These are phyloP conservation scores for Sciaenops ocellatus DNA, from an alignment of 2,797 vertebrate genomes.

Conservation along the genomic window DNA sequence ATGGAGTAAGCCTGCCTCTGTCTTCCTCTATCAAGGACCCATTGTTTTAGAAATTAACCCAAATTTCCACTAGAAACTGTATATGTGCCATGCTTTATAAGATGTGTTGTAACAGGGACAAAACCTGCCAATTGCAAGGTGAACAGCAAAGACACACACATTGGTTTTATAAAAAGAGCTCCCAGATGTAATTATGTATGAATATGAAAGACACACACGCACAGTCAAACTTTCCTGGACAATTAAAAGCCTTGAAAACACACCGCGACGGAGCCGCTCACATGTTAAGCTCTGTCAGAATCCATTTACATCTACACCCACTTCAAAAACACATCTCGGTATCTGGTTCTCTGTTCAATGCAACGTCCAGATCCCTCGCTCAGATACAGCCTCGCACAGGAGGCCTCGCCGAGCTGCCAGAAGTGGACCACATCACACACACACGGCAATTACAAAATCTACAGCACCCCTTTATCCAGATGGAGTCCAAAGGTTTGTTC, in stretches of 20 bases:
- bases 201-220: slow-evolving; percentile 18
- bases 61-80: no score
- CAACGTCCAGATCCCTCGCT: slow-evolving; percentile 47
- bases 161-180: neutral
- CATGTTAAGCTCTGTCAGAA: slow-evolving; percentile 36
- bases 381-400: slow-evolving; percentile 19
- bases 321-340: slow-evolving; percentile 41
- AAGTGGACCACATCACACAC: slow-evolving; percentile 60
- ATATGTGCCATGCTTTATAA: no score
- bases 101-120: no score
- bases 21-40: no score
- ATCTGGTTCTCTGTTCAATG: slow-evolving; percentile 44
- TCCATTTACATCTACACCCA: slow-evolving; percentile 30
- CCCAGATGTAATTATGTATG: slow-evolving; percentile 30
- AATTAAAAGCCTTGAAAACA: slow-evolving; percentile 1
- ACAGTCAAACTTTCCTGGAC: slow-evolving; percentile 47
- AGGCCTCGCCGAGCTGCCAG: slow-evolving; percentile 10
- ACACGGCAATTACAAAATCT: slow-evolving; percentile 25
- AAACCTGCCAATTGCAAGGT: no score
- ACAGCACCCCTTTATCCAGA: slow-evolving; percentile 37
- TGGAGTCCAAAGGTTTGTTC: slow-evolving; percentile 18
- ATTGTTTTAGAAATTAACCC: no score
- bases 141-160: no score
- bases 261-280: slow-evolving; percentile 28
- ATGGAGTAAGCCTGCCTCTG: no score